Conservation (phyloP, 2,113 vertebrate genomes). For the Fukomys damarensis region DNA sequence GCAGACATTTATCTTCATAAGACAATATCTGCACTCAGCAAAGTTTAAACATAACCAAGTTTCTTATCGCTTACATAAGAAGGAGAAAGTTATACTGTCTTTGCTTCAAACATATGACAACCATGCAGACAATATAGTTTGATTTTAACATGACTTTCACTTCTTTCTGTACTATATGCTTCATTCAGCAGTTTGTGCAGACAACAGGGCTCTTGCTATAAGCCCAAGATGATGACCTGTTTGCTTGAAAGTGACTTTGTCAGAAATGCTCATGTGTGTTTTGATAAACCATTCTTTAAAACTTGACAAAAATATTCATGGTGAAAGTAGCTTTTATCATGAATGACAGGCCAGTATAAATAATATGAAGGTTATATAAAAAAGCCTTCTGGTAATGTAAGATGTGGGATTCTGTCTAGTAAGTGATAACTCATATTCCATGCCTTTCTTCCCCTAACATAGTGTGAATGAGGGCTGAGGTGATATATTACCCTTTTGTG, state of each 20-base stretch:
- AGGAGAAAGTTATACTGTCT: background rate
- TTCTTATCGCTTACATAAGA: constrained; percentile 1
- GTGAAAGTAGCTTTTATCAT: constrained; percentile 59
- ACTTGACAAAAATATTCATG: constrained; percentile 4
- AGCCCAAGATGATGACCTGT: background rate
- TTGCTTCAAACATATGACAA: constrained; percentile 45
- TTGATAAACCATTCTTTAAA: constrained; percentile 50
- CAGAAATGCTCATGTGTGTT: constrained; percentile 30
- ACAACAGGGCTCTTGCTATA: background rate
- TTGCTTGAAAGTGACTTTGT: constrained; percentile 63
- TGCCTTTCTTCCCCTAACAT: constrained; percentile 47
- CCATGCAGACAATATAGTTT: background rate
- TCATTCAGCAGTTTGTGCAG: background rate
- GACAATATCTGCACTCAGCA: background rate
- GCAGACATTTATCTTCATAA: background rate
- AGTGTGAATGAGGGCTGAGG: background rate
- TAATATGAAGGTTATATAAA: constrained; percentile 64
- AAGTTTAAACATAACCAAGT: constrained; percentile 21
- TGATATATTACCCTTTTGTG: constrained; percentile 26
- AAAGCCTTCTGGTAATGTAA: constrained; percentile 20
- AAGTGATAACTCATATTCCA: constrained; percentile 63
- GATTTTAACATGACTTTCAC: constrained; percentile 20
- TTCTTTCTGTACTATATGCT: background rate
- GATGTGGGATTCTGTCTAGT: constrained; percentile 37
- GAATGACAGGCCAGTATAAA: constrained; percentile 60